Base-by-base conservation (phyloP, 2,888 invertebrate species). In the Geotrupes spiniger region DNA sequence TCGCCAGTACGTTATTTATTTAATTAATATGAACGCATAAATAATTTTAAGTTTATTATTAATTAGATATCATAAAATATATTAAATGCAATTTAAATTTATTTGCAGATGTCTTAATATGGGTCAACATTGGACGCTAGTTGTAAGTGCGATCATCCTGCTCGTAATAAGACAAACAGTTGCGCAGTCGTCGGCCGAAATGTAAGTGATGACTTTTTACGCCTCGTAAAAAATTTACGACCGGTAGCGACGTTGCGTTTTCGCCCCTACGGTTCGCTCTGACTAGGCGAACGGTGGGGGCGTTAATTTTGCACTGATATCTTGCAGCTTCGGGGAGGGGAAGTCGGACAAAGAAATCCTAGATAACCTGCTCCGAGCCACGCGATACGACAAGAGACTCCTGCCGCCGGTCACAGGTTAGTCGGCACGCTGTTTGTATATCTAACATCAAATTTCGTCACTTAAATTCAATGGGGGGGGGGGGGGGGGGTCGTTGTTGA, bases 261-360 rank as follows among this genome's bases (percentile, higher is more conserved):
- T n/a, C n/a, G n/a, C n/a, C n/a, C n/a, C n/a, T n/a, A n/a, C n/a
- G n/a, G n/a, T n/a, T n/a, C n/a, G n/a, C n/a, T n/a, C n/a, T n/a
- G n/a, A n/a, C n/a, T n/a, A n/a, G n/a, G n/a, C n/a, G n/a, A n/a
- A n/a, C n/a, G n/a, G n/a, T n/a, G n/a, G n/a, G n/a, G n/a, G n/a
- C n/a, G n/a, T n/a, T n/a, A n/a, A n/a, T n/a, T n/a, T n/a, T n/a
- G n/a, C 10, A 6, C 4, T 12, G 12, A 31, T 33, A 15, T 15
- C 2, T 81, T 80, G 46, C 81, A 90, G 90, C 78, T 90, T 90
- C 76, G 89, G 89, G 75, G 89, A 90, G 76, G 90, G 90, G 66
- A 90, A 89, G 79, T 91, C 91, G 73, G 91, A 91, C 82, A 92
- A 91, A 78, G 90, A 91, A 78, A 91, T 91, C 74, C 79, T 93